Evolutionary conservation across 2,797 vertebrate species (phyloP).

Genomic region (Poecilia wingei): DNA sequence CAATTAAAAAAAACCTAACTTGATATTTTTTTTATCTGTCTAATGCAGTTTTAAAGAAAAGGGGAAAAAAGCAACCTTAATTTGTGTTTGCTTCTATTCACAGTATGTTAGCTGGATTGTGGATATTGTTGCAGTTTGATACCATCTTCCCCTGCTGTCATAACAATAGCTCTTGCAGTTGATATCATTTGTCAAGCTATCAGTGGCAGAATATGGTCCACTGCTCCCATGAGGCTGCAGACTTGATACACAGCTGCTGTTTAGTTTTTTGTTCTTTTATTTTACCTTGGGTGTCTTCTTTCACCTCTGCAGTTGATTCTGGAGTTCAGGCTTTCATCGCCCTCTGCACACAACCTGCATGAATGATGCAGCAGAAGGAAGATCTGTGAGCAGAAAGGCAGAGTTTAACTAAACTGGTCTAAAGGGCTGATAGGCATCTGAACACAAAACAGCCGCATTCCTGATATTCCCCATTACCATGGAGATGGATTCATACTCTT

Average conservation of each 20-base stretch:
- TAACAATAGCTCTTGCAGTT: slow-evolving; percentile 66
- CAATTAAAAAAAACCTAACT: slow-evolving; percentile 16
- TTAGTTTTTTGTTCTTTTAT: background rate
- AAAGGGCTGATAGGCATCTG: slow-evolving; percentile 66
- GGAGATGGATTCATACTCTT: background rate
- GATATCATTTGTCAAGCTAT: slow-evolving; percentile 73
- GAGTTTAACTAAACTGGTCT: slow-evolving; percentile 70
- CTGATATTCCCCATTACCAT: background rate
- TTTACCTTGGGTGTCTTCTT: slow-evolving; percentile 47
- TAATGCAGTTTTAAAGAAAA: slow-evolving; percentile 27
- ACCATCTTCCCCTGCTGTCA: slow-evolving; percentile 70
- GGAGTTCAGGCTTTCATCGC: slow-evolving; percentile 25
- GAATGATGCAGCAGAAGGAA: slow-evolving; percentile 41
- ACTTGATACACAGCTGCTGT: slow-evolving; percentile 49
- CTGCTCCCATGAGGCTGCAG: slow-evolving; percentile 58
- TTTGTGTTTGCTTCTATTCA: slow-evolving; percentile 32
- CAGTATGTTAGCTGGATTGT: slow-evolving; percentile 55
- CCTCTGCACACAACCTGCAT: slow-evolving; percentile 21
- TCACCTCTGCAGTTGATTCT: slow-evolving; percentile 43
- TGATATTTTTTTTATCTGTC: slow-evolving; percentile 18
- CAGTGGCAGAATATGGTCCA: slow-evolving; percentile 57
- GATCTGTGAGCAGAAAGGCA: slow-evolving; percentile 41
- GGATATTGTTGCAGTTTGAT: slow-evolving; percentile 65
- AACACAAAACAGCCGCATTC: slow-evolving; percentile 46
- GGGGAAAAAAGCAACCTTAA: background rate